A percentile compares a stretch with the other conserved stretches of the same genome.
Conservation (phyloP, 2,113 vertebrate species). For the Pluvianellus socialis region DNA sequence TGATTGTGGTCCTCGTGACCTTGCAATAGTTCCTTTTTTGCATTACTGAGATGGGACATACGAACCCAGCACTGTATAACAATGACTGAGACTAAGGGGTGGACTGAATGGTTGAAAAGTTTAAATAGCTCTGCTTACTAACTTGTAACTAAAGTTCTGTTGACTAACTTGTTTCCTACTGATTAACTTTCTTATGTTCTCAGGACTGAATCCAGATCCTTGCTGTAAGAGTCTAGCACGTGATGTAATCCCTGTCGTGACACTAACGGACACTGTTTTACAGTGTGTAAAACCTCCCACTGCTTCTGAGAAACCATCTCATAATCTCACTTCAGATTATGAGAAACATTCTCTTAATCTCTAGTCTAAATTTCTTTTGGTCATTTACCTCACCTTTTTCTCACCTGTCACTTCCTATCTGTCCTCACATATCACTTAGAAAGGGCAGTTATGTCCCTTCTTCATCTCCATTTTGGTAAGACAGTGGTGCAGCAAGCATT, state of each 20-base stretch:
- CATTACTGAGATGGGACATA: neutral
- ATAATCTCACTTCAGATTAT: neutral
- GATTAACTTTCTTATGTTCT: neutral
- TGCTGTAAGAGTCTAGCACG: fast-evolving
- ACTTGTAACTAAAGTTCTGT: too few species aligned
- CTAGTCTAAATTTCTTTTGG: neutral
- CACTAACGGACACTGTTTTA: neutral
- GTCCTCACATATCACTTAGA: neutral
- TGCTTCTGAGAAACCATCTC: neutral
- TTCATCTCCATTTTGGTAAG: neutral
- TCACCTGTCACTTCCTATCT: neutral
- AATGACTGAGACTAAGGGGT: neutral
- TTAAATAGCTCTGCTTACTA: neutral
- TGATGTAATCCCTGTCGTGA: neutral
- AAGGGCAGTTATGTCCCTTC: neutral
- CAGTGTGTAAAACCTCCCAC: neutral
- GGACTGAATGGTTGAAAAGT: neutral
- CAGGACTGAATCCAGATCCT: neutral
- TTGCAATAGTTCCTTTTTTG: neutral
- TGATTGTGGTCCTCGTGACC: neutral
- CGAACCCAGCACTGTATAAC: neutral
- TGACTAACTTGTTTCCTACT: neutral
- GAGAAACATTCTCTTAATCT: neutral
- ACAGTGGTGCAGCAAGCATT: neutral
- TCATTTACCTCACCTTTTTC: neutral